Conservation (phyloP, 2,797 vertebrate genomes). For the Myotis vivesi region DNA sequence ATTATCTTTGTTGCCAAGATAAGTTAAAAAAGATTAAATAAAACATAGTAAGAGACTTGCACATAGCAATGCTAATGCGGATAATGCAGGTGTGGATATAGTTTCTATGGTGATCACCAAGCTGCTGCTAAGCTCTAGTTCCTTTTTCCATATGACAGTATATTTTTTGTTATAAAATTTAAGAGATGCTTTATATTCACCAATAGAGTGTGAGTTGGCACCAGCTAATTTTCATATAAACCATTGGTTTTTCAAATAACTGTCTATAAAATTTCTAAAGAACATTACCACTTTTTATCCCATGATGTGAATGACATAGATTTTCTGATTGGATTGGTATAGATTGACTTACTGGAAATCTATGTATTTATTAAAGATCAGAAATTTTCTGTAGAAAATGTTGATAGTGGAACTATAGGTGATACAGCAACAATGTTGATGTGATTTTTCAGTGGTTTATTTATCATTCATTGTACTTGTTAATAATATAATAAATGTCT, state of each 20-base stretch:
- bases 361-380: not conserved
- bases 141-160: not conserved
- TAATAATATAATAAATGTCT: not conserved
- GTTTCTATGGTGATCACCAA: conserved; percentile 4
- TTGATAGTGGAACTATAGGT: not conserved
- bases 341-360: not conserved
- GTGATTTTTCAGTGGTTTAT: not conserved
- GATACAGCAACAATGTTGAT: not conserved
- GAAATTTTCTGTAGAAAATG: not conserved
- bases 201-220: not conserved
- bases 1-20: not conserved
- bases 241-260: not conserved
- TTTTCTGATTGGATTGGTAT: not conserved
- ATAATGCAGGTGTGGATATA: not conserved
- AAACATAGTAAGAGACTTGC: not conserved
- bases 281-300: not conserved
- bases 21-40: conserved; percentile 45
- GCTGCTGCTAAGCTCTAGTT: not conserved
- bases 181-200: not conserved
- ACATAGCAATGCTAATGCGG: not conserved
- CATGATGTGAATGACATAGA: not conserved
- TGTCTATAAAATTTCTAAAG: not conserved
- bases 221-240: not conserved
- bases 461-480: not conserved
- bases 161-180: not conserved